Base-by-base conservation (phyloP, 2,113 vertebrate genomes). In the Actenoides lindsayi region DNA sequence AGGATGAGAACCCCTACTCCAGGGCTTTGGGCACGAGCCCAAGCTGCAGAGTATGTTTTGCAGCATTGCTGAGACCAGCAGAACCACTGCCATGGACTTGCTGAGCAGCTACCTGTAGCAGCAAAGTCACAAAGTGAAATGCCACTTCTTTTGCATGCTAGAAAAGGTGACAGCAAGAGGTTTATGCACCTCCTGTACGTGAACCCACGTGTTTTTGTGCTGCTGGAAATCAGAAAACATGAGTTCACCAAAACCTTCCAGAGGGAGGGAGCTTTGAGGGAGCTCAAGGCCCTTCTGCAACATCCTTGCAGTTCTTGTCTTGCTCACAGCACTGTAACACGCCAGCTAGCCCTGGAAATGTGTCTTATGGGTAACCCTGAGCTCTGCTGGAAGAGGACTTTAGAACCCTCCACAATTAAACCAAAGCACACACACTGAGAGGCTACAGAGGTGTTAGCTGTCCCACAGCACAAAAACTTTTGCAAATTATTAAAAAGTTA, bases 1-100 rank as follows among this genome's bases (percentile, higher is more conserved):
- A 0, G 0, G 41, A 46, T 10, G 18, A 89, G 53, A 68, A 64
- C 27, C 28, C 78, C 68, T 28, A 1, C 79, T 17, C 13, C 0
- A 0, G n/a, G 62, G 57, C 24, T 81, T 35, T 84, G 81, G 87
- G 31, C 28, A 24, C 1, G 4, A 79, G 65, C 64, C 90, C 15
- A 4, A 75, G 46, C 48, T n/a, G 28, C 73, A 51, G 37, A 42
- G 15, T 2, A 4, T 1, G 11, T 60, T 0, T 0, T 23, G 41
- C 54, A 62, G 59, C 2, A 14, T 5, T 77, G 71, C 9, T 35
- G 62, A 84, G 69, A 57, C n/a, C 51, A 39, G 46, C 37, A 78
- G 64, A 48, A 77, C 35, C 5, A 28, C 16, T 15, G 62, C 11
- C 41, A n/a, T 5, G n/a, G n/a, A 17, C 21, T 19, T 84, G 74